Base-by-base conservation (phyloP, 1,140 invertebrate species). In the Schmidtea mediterranea region DNA sequence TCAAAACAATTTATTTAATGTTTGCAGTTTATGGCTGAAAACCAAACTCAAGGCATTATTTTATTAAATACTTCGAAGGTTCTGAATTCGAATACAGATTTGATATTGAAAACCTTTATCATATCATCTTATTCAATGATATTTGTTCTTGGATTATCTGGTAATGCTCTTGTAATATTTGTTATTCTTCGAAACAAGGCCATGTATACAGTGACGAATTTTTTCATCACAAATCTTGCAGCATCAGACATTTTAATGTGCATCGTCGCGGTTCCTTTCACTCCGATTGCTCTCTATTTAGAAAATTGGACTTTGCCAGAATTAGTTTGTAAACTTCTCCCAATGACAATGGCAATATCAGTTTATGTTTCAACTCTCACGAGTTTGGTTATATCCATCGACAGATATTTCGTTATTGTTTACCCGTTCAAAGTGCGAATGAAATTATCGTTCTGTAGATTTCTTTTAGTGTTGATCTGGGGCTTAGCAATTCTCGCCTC, bases 261-360 rank as follows among this genome's bases (percentile, higher is more conserved):
- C 59, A 70, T 80, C 1, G 72, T 94, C 52, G 81, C 82, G 0
- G 82, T 94, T n/a, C 87, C 63, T 13, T 67, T 66, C 51, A 66
- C 65, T 1, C 65, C 65, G 0, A 64, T 89, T 0, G 87, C 89
- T 60, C 26, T 32, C 10, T 32, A 32, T 10, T 32, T 32, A 32
- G 26, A 32, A 32, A 82, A 79, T 5, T 89, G 86, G 60, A 69
- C 83, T 56, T 75, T 76, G 21, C 58, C 57, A 1, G 67, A 74
- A 21, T 46, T 66, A 8, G 54, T 71, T 46, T 72, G 71, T 52
- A 59, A 62, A 16, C 48, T 69, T 15, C 61, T 71, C 13, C 70
- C 70, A 16, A 65, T 69, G 19, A 62, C 70, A 1, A 62, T 72
- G 47, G 65, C 65, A 21, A 58, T 64, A 3, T 64, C 67, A 1